Conservation (phyloP, 2,888 invertebrate genomes). For the Hypena proboscidalis region DNA sequence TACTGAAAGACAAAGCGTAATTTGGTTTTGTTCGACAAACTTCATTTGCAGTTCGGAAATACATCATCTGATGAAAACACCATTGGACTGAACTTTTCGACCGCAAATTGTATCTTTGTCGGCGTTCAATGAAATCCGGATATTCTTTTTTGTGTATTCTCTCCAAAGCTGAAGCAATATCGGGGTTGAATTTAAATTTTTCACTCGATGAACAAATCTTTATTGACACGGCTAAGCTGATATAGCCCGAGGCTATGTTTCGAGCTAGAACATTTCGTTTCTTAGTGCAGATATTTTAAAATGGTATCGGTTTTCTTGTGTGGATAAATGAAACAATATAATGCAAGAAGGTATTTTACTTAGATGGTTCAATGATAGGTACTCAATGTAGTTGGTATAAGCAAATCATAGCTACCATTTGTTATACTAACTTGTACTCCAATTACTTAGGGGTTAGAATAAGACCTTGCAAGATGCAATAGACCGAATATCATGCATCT, state of each 20-base stretch:
- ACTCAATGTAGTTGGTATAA: too few relatives aligned
- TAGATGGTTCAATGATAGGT: too few relatives aligned
- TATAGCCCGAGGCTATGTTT: constrained; percentile 28
- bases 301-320: too few relatives aligned
- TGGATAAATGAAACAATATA: too few relatives aligned
- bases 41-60: constrained; percentile 18
- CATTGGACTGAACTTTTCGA: constrained; percentile 14
- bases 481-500: too few relatives aligned
- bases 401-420: too few relatives aligned
- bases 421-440: too few relatives aligned
- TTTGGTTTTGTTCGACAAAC: constrained; percentile 32
- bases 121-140: constrained; percentile 43
- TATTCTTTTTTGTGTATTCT: constrained; percentile 48
- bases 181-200: constrained; percentile 58
- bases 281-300: too few relatives aligned
- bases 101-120: constrained; percentile 32
- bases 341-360: too few relatives aligned
- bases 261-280: constrained; percentile 26
- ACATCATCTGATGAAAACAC: constrained; percentile 2
- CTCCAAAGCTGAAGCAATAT: constrained; percentile 49
- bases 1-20: constrained; percentile 35
- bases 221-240: constrained; percentile 54
- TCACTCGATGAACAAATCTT: constrained; percentile 60
- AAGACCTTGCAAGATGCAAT: too few relatives aligned
- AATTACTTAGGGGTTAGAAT: too few relatives aligned